These are phyloP conservation scores for Melanostoma scalare DNA, from an alignment of 2,888 invertebrate species.

Conservation along the genomic window DNA sequence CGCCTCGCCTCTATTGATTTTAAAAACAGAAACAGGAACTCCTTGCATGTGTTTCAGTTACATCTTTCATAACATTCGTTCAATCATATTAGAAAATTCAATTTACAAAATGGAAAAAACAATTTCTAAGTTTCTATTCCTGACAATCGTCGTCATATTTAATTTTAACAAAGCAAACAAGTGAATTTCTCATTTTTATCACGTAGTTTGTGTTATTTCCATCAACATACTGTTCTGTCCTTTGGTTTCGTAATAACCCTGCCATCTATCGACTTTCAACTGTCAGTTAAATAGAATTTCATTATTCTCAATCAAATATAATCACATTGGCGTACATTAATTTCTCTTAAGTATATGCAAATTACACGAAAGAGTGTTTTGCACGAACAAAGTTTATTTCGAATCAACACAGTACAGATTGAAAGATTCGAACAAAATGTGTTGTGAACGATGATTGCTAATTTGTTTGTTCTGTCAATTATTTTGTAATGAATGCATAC, in stretches of 20 bases:
- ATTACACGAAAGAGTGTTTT: constrained; percentile 18
- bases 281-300: constrained; percentile 37
- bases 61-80: too few relatives aligned
- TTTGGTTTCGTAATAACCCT: constrained; percentile 51
- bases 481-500: too few relatives aligned
- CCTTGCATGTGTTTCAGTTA: too few relatives aligned
- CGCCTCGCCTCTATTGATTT: too few relatives aligned
- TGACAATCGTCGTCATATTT: background rate
- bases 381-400: background rate
- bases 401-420: background rate
- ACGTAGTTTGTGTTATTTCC: constrained; percentile 40
- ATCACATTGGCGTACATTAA: constrained; percentile 44
- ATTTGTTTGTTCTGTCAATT: too few relatives aligned
- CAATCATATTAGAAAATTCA: too few relatives aligned
- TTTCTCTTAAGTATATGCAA: constrained; percentile 33
- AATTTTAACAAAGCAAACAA: constrained; percentile 1
- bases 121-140: too few relatives aligned
- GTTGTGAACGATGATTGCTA: too few relatives aligned
- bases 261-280: constrained; percentile 61
- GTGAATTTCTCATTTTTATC: constrained; percentile 18
- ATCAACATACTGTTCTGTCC: constrained; percentile 53
- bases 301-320: constrained; percentile 37
- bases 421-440: too few relatives aligned
- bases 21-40: too few relatives aligned
- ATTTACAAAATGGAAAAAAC: too few relatives aligned